Evolutionary conservation across 1,140 invertebrate genomes (phyloP), one percentile per base, ranked within the genome.

Genomic region (Heliconius hewitsoni): DNA sequence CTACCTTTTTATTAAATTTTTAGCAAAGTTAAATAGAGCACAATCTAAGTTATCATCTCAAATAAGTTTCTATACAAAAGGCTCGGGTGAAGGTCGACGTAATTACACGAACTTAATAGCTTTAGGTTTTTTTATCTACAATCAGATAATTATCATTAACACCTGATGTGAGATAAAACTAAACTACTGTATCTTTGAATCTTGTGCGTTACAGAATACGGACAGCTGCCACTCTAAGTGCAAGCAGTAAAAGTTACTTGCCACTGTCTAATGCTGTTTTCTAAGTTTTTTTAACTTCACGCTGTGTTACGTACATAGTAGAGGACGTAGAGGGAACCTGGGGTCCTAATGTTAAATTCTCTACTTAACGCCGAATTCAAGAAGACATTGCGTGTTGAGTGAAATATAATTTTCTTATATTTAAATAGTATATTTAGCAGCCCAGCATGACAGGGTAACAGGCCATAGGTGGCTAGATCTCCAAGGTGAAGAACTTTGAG

Each of bases 111-210:
- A 66, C 16, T 30, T 66, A 66, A 66, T 66, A 66, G 27, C 60
- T 66, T 27, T 13, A 30, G 60, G 6, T 66, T 66, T 66, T 66
- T 66, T 30, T 66, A 66, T 66, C 60, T 66, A 27, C 60, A 5
- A 66, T 66, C 60, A 6, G 60, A 66, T 66, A 66, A 66, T 30
- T 66, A 66, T 66, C 60, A 66, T 66, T 66, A 66, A 66, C 60
- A 66, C 60, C 60, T 66, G 60, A 66, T 30, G 60, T 16, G 3
- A 66, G 60, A 66, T 66, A 23, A 66, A 27, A 66, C 60, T 66
- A 0, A 30, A 66, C 60, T 66, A 66, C 60, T 6, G 60, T 66
- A 66, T 66, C 60, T 66, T 4, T 16, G 27, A 9, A 66, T 66
- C 60, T 66, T n/a, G 60, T 66, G 60, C 23, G 13, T 66, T 66